Percentiles rank a stretch among this genome's conserved stretches.
phyloP scores from a whole-genome alignment of 2,888 invertebrate species.

The Mimachlamys varia region DNA sequence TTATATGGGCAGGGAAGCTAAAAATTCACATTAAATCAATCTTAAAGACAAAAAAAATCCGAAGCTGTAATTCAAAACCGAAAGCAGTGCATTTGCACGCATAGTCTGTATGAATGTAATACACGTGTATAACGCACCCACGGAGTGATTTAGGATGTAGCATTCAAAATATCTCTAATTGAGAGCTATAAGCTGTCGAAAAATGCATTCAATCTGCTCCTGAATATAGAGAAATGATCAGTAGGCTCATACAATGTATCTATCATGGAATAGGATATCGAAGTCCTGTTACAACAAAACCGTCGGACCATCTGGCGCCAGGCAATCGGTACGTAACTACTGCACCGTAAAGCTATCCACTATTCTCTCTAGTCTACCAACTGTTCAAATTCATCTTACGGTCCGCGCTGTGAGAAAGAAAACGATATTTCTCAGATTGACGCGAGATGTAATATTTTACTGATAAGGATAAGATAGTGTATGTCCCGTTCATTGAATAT shows the following conservation, averaged over 20 bases:
- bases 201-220: not conserved
- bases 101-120: not conserved
- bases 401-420: not conserved
- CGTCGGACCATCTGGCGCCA: not conserved
- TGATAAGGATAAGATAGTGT: not conserved
- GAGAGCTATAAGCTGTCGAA: slow-evolving; percentile 24
- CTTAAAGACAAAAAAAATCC: not conserved
- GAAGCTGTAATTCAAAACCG: not conserved
- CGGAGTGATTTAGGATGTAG: not conserved
- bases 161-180: not conserved
- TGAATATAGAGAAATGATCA: not conserved
- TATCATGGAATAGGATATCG: not conserved
- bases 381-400: slow-evolving; percentile 4
- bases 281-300: not conserved
- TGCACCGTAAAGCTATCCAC: not conserved
- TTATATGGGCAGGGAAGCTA: not conserved
- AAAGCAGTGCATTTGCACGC: not conserved
- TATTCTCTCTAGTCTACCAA: not conserved
- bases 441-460: not conserved
- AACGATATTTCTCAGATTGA: not conserved
- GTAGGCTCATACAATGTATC: not conserved
- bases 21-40: not conserved
- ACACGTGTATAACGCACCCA: not conserved
- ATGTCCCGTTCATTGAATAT: not conserved
- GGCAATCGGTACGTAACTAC: not conserved